These are phyloP conservation scores for Tenrec ecaudatus DNA, from an alignment of 2,113 vertebrate genomes.

Conservation along the genomic window DNA sequence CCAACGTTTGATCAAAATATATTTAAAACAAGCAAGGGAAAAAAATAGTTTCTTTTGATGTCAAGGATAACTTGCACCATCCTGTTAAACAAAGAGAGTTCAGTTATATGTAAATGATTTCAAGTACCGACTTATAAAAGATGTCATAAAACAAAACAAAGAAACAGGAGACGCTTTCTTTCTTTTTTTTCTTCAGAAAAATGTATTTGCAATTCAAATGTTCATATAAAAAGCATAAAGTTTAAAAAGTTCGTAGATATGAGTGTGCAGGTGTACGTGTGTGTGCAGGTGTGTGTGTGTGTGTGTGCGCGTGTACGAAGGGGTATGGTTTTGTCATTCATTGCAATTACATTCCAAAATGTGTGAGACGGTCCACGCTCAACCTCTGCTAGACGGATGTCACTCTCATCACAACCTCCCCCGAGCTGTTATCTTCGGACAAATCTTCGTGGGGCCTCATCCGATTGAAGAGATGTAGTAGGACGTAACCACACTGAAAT, in stretches of 20 bases:
- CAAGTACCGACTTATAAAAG: constrained; percentile 86
- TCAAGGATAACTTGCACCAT: constrained; percentile 81
- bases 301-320: constrained; percentile 80
- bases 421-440: constrained; percentile 89
- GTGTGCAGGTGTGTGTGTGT: too few relatives aligned
- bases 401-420: constrained; percentile 95
- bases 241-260: constrained; percentile 84
- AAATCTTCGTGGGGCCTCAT: constrained; percentile 88
- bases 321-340: constrained; percentile 85
- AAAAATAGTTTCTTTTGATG: constrained; percentile 82
- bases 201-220: constrained; percentile 90
- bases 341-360: constrained; percentile 84
- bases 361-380: constrained; percentile 60
- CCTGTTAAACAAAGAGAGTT: constrained; percentile 79
- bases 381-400: constrained; percentile 91
- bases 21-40: constrained; percentile 81
- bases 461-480: constrained; percentile 89
- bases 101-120: constrained; percentile 80
- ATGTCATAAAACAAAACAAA: constrained; percentile 84
- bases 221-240: constrained; percentile 89
- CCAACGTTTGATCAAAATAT: constrained; percentile 84
- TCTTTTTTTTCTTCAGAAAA: constrained; percentile 82
- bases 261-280: not conserved
- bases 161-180: constrained; percentile 79
- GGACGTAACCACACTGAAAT: constrained; percentile 91